phyloP scores from a whole-genome alignment of 2,888 invertebrate genomes.

The Onthophagus sagittarius region DNA sequence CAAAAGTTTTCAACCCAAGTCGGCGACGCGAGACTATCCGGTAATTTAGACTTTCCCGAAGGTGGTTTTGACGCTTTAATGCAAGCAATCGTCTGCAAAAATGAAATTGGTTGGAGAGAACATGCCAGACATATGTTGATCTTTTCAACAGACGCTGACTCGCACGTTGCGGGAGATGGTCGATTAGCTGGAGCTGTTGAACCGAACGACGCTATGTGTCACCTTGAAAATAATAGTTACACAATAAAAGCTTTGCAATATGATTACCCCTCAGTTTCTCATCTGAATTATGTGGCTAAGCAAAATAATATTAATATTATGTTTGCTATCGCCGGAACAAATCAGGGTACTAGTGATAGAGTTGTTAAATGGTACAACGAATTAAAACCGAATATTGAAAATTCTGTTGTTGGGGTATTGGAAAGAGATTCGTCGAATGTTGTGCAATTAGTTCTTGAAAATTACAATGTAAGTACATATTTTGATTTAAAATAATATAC shows the following conservation, averaged over 20 bases:
- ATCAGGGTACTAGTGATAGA: constrained; percentile 24
- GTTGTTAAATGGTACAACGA: constrained; percentile 48
- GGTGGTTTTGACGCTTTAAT: constrained; percentile 86
- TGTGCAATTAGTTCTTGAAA: constrained; percentile 62
- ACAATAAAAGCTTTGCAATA: constrained; percentile 52
- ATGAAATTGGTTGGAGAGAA: constrained; percentile 73
- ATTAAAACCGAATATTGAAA: constrained; percentile 60
- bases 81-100: constrained; percentile 71
- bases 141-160: constrained; percentile 72
- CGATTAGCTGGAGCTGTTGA: constrained; percentile 63
- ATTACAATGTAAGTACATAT: constrained; percentile 59
- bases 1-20: constrained; percentile 48
- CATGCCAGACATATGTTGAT: constrained; percentile 69
- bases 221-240: constrained; percentile 57
- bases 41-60: constrained; percentile 58
- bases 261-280: constrained; percentile 79
- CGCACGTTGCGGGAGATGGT: constrained; percentile 78
- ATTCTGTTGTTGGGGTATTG: constrained; percentile 62
- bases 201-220: constrained; percentile 70
- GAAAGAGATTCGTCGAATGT: constrained; percentile 63
- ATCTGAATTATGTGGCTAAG: constrained; percentile 59
- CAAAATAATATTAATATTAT: constrained; percentile 73
- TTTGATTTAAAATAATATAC: background rate
- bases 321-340: constrained; percentile 60
- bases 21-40: constrained; percentile 46